These are phyloP conservation scores for Leuctra nigra DNA, from an alignment of 2,888 invertebrate genomes.

Conservation along the genomic window DNA sequence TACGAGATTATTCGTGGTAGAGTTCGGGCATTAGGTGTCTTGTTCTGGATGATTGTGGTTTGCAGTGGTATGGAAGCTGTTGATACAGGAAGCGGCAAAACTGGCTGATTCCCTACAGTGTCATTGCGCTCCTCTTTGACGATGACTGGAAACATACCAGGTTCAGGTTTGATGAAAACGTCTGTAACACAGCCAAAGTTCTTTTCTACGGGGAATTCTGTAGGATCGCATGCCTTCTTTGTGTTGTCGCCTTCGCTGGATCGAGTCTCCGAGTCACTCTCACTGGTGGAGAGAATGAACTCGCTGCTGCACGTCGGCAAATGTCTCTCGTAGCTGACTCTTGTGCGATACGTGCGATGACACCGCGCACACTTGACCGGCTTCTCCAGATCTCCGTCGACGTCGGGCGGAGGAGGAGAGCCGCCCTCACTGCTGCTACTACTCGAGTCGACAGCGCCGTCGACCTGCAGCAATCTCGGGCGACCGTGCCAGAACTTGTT, in stretches of 20 bases:
- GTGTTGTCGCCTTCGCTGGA: constrained; percentile 25
- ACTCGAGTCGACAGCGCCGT: constrained; percentile 62
- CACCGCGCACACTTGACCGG: constrained; percentile 83
- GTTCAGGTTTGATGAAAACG: too few species aligned
- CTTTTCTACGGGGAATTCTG: too few species aligned
- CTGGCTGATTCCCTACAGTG: too few species aligned
- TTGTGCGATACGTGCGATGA: constrained; percentile 77
- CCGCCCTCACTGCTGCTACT: constrained; percentile 44
- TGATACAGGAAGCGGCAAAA: too few species aligned
- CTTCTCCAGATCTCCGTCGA: constrained; percentile 51
- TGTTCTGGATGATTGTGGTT: too few species aligned
- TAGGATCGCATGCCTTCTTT: constrained; percentile 7
- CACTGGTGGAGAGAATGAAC: constrained; percentile 65
- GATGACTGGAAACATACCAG: too few species aligned
- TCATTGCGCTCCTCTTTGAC: too few species aligned
- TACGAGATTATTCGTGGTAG: too few species aligned
- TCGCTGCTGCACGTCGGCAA: constrained; percentile 59
- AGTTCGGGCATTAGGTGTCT: too few species aligned
- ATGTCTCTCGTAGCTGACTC: constrained; percentile 74
- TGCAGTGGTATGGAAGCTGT: too few species aligned
- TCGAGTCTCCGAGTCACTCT: constrained; percentile 66
- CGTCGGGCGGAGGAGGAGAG: constrained; percentile 37
- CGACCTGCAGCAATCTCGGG: constrained; percentile 50
- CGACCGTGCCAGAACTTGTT: constrained; percentile 41
- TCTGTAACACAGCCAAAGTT: too few species aligned